These are phyloP conservation scores for Pasiphila rectangulata DNA, from an alignment of 2,888 invertebrate genomes.

Conservation along the genomic window DNA sequence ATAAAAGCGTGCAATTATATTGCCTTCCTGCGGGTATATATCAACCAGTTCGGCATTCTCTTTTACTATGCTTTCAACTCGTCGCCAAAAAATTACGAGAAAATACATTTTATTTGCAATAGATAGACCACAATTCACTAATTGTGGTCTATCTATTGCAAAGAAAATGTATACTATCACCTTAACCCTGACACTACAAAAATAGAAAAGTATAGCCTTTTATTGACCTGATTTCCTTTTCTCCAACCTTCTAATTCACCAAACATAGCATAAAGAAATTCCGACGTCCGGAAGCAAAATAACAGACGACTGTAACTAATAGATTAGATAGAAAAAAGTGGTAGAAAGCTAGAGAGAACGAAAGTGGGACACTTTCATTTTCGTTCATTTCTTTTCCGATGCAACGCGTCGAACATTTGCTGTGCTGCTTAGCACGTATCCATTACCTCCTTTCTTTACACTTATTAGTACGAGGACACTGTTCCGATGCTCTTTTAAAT, in stretches of 20 bases:
- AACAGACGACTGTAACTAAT: slow-evolving; percentile 61
- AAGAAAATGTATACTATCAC: no score
- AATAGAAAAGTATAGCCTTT: not conserved
- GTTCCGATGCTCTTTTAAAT: slow-evolving; percentile 38
- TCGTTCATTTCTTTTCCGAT: slow-evolving; percentile 80
- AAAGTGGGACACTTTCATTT: slow-evolving; percentile 79
- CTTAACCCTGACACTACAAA: not conserved
- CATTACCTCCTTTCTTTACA: slow-evolving; percentile 67
- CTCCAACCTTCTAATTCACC: slow-evolving; percentile 31
- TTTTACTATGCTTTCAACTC: no score
- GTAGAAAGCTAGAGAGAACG: slow-evolving; percentile 68
- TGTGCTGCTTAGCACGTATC: slow-evolving; percentile 65
- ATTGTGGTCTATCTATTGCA: no score
- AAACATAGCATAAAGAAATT: slow-evolving; percentile 37
- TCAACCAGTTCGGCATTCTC: no score
- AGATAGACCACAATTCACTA: no score
- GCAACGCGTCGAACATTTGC: slow-evolving; percentile 66
- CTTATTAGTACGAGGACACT: slow-evolving; percentile 51
- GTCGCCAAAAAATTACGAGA: no score
- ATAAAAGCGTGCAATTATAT: no score
- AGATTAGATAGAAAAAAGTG: slow-evolving; percentile 68
- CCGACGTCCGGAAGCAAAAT: slow-evolving; percentile 51
- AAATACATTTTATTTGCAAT: no score
- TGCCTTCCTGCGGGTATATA: no score
- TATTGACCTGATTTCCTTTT: slow-evolving; percentile 13